Base-by-base conservation (phyloP, 2,888 invertebrate species). In the Latrodectus elegans region DNA sequence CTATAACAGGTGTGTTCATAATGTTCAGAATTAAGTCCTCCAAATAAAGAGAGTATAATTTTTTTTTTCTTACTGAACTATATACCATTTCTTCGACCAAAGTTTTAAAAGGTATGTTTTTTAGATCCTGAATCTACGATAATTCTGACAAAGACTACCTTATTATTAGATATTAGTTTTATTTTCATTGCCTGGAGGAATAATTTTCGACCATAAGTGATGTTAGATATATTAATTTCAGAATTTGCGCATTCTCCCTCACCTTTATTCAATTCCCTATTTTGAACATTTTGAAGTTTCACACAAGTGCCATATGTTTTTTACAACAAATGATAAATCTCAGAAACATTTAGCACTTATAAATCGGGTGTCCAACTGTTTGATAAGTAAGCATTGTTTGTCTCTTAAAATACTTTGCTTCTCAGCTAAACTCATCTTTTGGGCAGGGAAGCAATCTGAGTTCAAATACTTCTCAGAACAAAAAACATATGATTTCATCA, bases 21-120 rank as follows among this genome's bases (percentile, higher is more conserved):
- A 12, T 72, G 17, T 3, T 75, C 74, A 60, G 60, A 75, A n/a
- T 73, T 53, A 73, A 53, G 12, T 0, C 52, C 22, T n/a, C 11
- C 73, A 76, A 76, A 76, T n/a, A 76, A 65, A 12, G 76, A 65
- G 55, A 10, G 65, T 38, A 65, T 65, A n/a, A 76, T 51, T 38
- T 26, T 15, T 65, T 11, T 64, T 64, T 76, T 38, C 38, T 76
- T 12, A 76, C 0, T 38, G 49, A 17, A 49, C 8, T 17, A 8
- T 65, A 76, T 3, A 22, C 51, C 65, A 76, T 65, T 65, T 76
- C 65, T 76, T 65, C 22, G 0, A n/a, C 17, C 11, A 76, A 11
- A 65, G 52, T n/a, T 76, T 65, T 17, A 65, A 51, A 65, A 65
- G 10, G 65, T 67, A 49, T n/a, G 51, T 51, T 51, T 76, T 51